Conservation (phyloP, 2,113 vertebrate genomes). For the Pterocles orientalis region DNA sequence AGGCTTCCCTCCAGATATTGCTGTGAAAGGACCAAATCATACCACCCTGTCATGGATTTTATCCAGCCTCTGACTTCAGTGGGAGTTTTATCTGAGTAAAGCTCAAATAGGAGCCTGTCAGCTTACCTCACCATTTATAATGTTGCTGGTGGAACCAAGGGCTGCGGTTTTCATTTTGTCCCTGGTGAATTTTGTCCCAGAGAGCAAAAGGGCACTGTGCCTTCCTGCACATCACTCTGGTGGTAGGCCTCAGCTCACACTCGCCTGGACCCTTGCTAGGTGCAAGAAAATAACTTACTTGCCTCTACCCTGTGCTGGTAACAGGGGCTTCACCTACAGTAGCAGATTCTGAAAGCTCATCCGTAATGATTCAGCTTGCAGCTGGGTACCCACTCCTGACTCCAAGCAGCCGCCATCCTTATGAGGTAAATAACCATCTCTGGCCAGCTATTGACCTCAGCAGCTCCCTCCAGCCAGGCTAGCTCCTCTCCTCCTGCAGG, state of each 20-base stretch:
- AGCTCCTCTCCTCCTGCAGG: background rate
- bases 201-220: background rate
- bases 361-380: background rate
- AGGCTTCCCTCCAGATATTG: slow-evolving; percentile 33
- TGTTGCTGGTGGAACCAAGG: background rate
- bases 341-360: background rate
- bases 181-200: background rate
- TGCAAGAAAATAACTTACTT: background rate
- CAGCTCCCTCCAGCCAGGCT: background rate
- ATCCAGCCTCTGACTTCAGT: slow-evolving; percentile 10
- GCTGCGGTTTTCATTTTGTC: background rate
- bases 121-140: background rate
- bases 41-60: background rate
- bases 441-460: background rate
- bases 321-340: background rate
- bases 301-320: background rate
- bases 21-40: slow-evolving; percentile 39
- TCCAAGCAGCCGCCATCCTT: background rate
- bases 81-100: slow-evolving; percentile 1
- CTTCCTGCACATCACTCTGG: background rate
- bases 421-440: background rate
- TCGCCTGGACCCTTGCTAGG: background rate
- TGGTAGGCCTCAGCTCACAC: background rate
- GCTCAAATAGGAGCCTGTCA: background rate
- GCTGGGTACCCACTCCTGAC: background rate